These are phyloP conservation scores for Bedellia somnulentella DNA, from an alignment of 2,888 invertebrate genomes.

Conservation along the genomic window DNA sequence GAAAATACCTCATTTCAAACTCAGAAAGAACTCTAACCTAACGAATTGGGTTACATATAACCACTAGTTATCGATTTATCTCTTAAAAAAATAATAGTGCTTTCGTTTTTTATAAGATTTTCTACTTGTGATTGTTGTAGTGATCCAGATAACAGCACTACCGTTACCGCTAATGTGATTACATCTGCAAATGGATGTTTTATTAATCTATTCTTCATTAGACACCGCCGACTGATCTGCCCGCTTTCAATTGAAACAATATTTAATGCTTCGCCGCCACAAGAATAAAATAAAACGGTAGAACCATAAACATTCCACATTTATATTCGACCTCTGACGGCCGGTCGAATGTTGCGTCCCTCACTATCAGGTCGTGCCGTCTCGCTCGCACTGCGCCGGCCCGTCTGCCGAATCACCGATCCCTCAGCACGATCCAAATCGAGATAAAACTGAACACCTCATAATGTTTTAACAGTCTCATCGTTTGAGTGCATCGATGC, in stretches of 20 bases:
- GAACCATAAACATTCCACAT: conserved; percentile 62
- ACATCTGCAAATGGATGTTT: conserved; percentile 34
- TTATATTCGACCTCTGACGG: conserved; percentile 57
- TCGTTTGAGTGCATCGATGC: conserved; percentile 27
- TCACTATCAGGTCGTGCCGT: conserved; percentile 19
- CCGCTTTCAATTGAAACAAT: conserved; percentile 59
- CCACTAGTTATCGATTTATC: too few relatives aligned
- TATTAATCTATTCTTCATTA: conserved; percentile 51
- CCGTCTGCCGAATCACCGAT: conserved; percentile 41
- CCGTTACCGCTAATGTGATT: conserved; percentile 4
- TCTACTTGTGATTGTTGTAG: too few relatives aligned
- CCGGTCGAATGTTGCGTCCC: conserved; percentile 25
- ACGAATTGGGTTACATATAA: too few relatives aligned
- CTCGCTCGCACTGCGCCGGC: conserved; percentile 42
- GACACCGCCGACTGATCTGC: conserved; percentile 42
- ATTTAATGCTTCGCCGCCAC: conserved; percentile 52
- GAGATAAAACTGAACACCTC: conserved; percentile 53
- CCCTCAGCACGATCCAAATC: conserved; percentile 33
- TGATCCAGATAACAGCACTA: too few relatives aligned
- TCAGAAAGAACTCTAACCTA: too few relatives aligned
- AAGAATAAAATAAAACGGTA: conserved; percentile 59
- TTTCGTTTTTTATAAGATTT: too few relatives aligned
- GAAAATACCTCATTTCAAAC: too few relatives aligned
- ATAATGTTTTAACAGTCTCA: conserved; percentile 56
- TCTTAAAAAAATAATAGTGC: too few relatives aligned